Evolutionary conservation across 1,140 invertebrate genomes (phyloP), one percentile per base, ranked within the genome.

Genomic region (Trichonephila inaurata): DNA sequence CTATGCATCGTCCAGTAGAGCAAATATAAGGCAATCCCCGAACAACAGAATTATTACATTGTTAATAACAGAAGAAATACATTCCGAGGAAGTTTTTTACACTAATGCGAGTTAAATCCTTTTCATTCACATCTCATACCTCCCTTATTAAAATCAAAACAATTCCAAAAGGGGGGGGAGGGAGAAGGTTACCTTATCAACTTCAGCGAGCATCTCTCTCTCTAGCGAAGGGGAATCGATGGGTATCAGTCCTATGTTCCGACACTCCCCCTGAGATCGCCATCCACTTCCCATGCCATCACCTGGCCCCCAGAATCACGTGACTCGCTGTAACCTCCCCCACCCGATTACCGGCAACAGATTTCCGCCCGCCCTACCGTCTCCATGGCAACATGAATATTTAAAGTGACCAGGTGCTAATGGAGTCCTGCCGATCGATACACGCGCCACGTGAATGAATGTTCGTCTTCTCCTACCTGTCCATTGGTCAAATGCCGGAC

Each of bases 381-480:
- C 69, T 10, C 72, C 92, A 93, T 93, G 61, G 92, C 28, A 64
- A 93, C 69, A 83, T 89, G 92, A 93, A 93, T 93, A 93, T 93
- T 93, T 93, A 77, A 93, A 89, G 92, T 88, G 92, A 89, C 92
- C 92, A 93, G 92, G 92, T 93, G 92, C 92, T 93, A 93, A 93
- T 93, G 87, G 92, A 86, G 28, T 40, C 91, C 44, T 18, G 3
- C 14, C 81, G 83, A 92, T 91, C 89, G 89, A 91, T 91, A 91
- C 28, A 14, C 16, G n/a, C 69, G n/a, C 69, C 72, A 82, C 89
- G 89, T 91, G 89, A 91, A 14, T 19, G 24, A 33, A 85, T 21
- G 33, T 61, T 64, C 62, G 28, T 18, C 58, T 86, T 18, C 60
- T 33, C 60, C 18, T 18, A 72, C 64, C 28, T 87, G 85, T 28